Evolutionary conservation across 2,797 vertebrate species (phyloP).

Genomic region (Valencia hispanica): DNA sequence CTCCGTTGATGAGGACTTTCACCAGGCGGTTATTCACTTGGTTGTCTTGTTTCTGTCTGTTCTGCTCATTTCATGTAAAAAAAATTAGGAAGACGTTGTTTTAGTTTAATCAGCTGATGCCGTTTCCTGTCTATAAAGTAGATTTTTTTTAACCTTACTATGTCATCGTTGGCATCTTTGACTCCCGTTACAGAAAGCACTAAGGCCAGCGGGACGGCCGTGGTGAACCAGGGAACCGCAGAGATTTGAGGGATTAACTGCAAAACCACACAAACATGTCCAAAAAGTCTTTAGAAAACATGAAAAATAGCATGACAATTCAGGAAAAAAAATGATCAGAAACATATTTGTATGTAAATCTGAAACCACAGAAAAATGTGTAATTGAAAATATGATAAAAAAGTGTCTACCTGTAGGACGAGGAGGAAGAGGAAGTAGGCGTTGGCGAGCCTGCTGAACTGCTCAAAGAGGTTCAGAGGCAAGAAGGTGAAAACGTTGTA

Average conservation of each 20-base stretch:
- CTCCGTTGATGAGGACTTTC: slow-evolving; percentile 85
- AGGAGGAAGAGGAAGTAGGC: slow-evolving; percentile 84
- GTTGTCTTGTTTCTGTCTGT: slow-evolving; percentile 89
- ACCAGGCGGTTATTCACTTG: slow-evolving; percentile 92
- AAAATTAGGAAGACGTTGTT: not conserved
- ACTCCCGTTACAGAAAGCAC: slow-evolving; percentile 22
- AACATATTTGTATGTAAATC: not conserved
- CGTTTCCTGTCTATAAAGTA: not conserved
- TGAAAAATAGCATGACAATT: too few relatives aligned
- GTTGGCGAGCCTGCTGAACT: slow-evolving; percentile 92
- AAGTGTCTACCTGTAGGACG: slow-evolving; percentile 6
- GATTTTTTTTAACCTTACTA: slow-evolving; percentile 4
- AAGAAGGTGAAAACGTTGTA: slow-evolving; percentile 92
- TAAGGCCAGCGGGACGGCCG: slow-evolving; percentile 8
- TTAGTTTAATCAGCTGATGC: not conserved
- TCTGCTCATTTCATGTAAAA: slow-evolving; percentile 69
- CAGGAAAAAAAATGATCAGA: not conserved
- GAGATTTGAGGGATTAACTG: slow-evolving; percentile 39
- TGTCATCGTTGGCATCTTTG: slow-evolving; percentile 40
- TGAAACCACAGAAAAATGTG: not conserved
- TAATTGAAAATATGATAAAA: not conserved
- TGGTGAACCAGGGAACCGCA: slow-evolving; percentile 36
- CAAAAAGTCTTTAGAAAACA: not conserved
- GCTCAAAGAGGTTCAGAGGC: slow-evolving; percentile 93
- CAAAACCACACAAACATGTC: not conserved